These are phyloP conservation scores for Plodia interpunctella DNA, from an alignment of 1,140 invertebrate genomes.

Conservation along the genomic window DNA sequence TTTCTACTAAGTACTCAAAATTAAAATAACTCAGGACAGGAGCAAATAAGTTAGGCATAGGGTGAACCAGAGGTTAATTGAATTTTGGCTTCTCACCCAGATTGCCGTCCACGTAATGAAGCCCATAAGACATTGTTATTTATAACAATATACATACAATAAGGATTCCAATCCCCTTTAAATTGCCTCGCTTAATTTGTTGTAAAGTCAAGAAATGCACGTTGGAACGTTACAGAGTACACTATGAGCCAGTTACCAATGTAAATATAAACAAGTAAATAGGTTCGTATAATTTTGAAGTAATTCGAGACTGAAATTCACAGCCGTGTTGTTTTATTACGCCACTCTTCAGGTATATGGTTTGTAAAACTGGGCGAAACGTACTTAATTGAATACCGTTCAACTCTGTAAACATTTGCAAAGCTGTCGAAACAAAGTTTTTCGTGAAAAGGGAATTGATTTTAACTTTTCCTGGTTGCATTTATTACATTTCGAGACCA, in stretches of 20 bases:
- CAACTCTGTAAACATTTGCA: slow-evolving; percentile 29
- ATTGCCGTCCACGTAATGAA: slow-evolving; percentile 5
- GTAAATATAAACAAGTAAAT: too few species aligned
- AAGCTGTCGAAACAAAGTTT: slow-evolving; percentile 31
- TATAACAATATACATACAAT: not conserved
- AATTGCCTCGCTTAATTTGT: not conserved
- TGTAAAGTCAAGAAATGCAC: too few species aligned
- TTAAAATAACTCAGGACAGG: not conserved
- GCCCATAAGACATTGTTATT: slow-evolving; percentile 3
- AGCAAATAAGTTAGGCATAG: not conserved
- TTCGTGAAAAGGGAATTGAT: slow-evolving; percentile 24
- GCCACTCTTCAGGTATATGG: slow-evolving; percentile 14
- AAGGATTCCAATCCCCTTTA: not conserved
- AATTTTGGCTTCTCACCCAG: slow-evolving; percentile 4
- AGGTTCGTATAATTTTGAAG: too few species aligned
- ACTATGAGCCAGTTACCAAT: not conserved
- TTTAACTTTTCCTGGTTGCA: slow-evolving; percentile 22
- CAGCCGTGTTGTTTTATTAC: slow-evolving; percentile 15
- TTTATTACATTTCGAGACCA: slow-evolving; percentile 15
- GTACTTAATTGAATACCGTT: slow-evolving; percentile 31
- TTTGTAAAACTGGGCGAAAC: slow-evolving; percentile 20
- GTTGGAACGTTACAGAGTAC: too few species aligned
- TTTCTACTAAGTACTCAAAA: not conserved
- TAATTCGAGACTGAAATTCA: not conserved
- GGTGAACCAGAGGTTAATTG: not conserved